These are phyloP conservation scores for Pseudonaja textilis DNA, from an alignment of 2,113 vertebrate genomes.

Conservation along the genomic window DNA sequence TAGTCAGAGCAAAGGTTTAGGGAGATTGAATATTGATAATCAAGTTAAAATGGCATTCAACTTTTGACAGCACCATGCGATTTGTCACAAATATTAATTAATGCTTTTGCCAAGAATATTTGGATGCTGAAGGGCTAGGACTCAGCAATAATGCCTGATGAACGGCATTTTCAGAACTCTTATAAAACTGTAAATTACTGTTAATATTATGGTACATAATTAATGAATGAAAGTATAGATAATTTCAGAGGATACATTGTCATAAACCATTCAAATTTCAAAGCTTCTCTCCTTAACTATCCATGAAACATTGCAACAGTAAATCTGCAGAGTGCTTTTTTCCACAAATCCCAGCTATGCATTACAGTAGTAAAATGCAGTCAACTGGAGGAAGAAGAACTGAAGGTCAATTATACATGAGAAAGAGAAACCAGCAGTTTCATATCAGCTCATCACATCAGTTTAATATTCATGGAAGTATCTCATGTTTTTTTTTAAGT, in stretches of 20 bases:
- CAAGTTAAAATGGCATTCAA: background rate
- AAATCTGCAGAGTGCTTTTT: constrained; percentile 11
- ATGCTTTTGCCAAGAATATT: background rate
- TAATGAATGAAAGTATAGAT: constrained; percentile 8
- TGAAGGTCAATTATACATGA: constrained; percentile 21
- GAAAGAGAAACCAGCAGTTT: constrained; percentile 18
- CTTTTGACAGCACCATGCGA: background rate
- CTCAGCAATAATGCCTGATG: constrained; percentile 7
- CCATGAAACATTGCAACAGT: constrained; percentile 19
- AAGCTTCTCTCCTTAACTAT: constrained; percentile 17
- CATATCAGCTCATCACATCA: constrained; percentile 10
- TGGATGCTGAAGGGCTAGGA: constrained; percentile 2
- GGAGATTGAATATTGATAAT: background rate
- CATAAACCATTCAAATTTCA: background rate
- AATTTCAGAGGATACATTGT: constrained; percentile 1
- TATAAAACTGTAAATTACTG: constrained; percentile 17
- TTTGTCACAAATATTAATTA: constrained; percentile 2
- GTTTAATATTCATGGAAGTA: constrained; percentile 21
- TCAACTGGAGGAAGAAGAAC: constrained; percentile 19
- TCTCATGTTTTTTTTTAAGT: background rate
- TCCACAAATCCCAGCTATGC: constrained; percentile 17
- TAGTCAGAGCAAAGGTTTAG: background rate
- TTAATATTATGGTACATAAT: constrained; percentile 21
- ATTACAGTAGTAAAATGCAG: background rate
- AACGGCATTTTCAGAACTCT: constrained; percentile 9